These are phyloP conservation scores for Conomelus anceps DNA, from an alignment of 2,888 invertebrate species.

Conservation along the genomic window DNA sequence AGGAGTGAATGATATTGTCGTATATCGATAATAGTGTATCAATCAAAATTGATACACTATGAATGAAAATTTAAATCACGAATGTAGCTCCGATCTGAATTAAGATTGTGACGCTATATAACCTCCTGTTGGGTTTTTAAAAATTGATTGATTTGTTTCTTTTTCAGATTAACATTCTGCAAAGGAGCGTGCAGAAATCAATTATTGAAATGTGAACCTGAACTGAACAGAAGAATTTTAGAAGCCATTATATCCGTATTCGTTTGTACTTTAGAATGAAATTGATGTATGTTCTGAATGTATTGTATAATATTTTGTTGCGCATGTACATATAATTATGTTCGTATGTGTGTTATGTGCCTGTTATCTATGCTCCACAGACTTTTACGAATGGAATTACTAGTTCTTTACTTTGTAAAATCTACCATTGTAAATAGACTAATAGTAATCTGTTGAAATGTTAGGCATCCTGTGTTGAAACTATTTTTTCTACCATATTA, in stretches of 20 bases:
- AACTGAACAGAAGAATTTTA: not conserved
- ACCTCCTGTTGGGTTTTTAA: not conserved
- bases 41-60: no score
- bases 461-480: not conserved
- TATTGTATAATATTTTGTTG: not conserved
- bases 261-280: not conserved
- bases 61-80: no score
- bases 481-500: not conserved
- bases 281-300: not conserved
- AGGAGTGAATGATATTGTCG: no score
- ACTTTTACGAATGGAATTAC: not conserved
- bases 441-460: not conserved
- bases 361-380: not conserved
- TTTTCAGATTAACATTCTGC: not conserved
- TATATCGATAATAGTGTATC: no score
- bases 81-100: no score
- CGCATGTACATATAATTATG: not conserved
- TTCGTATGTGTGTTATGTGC: not conserved
- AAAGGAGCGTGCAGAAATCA: not conserved
- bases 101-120: not conserved
- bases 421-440: not conserved
- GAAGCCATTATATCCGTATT: not conserved
- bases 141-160: not conserved
- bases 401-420: not conserved
- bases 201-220: not conserved